Conservation (phyloP, 2,797 vertebrate genomes). For the Aeoliscus strigatus region DNA sequence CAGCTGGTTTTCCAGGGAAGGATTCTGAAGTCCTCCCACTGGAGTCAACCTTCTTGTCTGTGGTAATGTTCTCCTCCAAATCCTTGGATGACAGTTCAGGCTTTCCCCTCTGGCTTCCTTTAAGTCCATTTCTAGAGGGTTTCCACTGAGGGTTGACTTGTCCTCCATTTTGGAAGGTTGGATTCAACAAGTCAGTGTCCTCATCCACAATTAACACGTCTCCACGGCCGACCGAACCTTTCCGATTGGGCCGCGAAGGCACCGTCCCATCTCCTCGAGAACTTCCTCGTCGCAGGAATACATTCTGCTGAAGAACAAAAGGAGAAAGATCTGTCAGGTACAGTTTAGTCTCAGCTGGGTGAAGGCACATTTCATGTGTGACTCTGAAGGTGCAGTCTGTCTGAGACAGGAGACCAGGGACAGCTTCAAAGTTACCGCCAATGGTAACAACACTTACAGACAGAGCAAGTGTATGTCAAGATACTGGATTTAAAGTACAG, state of each 20-base stretch:
- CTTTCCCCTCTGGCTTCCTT: conserved; percentile 58
- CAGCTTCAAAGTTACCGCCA: no score
- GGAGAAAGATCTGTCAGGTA: neutral
- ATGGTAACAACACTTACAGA: no score
- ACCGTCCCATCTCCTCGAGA: conserved; percentile 70
- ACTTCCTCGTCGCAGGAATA: conserved; percentile 35
- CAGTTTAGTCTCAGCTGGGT: no score
- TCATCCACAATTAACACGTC: conserved; percentile 77
- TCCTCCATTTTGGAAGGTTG: conserved; percentile 45
- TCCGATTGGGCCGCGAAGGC: conserved; percentile 54
- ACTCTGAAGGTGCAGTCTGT: no score
- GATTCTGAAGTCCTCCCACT: conserved; percentile 24
- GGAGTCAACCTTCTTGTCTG: conserved; percentile 52
- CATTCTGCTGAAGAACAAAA: conserved; percentile 40
- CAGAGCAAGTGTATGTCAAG: no score
- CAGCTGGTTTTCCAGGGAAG: conserved; percentile 59
- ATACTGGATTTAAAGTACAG: no score
- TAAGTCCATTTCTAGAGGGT: conserved; percentile 8
- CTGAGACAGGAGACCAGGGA: no score
- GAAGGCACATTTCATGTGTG: no score
- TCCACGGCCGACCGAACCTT: conserved; percentile 53
- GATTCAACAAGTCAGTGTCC: conserved; percentile 73
- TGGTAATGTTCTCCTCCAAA: conserved; percentile 78
- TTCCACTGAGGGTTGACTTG: conserved; percentile 45
- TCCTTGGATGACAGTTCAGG: conserved; percentile 58